Base-by-base conservation (phyloP, 2,113 vertebrate genomes). In the Hepsetus odoe region DNA sequence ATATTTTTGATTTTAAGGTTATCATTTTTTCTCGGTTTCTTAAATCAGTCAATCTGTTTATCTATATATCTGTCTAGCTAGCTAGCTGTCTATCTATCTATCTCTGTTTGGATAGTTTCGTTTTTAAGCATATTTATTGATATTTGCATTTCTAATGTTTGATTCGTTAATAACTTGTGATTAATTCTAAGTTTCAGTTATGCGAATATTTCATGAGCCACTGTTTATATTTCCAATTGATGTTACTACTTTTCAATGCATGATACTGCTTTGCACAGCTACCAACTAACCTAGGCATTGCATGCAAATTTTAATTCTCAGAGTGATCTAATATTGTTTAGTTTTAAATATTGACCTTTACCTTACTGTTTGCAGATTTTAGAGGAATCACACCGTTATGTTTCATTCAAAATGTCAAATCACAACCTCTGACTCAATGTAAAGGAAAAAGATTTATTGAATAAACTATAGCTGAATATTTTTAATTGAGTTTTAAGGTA, bases 11-110 rank as follows among this genome's bases (percentile, higher is more conserved):
- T 38, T 55, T 78, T 6, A 66, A 55, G 61, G 59, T 38, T 76
- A 51, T 13, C 0, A 33, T 46, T 68, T 22, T 28, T 28, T 28
- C 35, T 71, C 18, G 56, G 26, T 26, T 12, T 28, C 24, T 24
- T 0, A 6, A 59, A 18, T 65, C 26, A 9, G 59, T 65, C 55
- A 35, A 22, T 46, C 40, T 28, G 5, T 66, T 22, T 40, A 38
- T 73, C 69, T 68, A 53, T 81, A 46, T 55, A 33, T 79, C 59
- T 81, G n/a, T 76, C 40, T 79, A 71, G 75, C 61, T 70, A 61
- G 73, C 64, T 78, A 30, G 77, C 64, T 71, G 75, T 79, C 38
- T 74, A 49, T 74, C 35, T 75, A 74, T 75, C 33, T 80, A 68
- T 80, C 33, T 72, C n/a, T n/a, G n/a, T n/a, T n/a, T n/a, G 35